phyloP scores from a whole-genome alignment of 2,888 invertebrate genomes.

The Epinotia bilunana region DNA sequence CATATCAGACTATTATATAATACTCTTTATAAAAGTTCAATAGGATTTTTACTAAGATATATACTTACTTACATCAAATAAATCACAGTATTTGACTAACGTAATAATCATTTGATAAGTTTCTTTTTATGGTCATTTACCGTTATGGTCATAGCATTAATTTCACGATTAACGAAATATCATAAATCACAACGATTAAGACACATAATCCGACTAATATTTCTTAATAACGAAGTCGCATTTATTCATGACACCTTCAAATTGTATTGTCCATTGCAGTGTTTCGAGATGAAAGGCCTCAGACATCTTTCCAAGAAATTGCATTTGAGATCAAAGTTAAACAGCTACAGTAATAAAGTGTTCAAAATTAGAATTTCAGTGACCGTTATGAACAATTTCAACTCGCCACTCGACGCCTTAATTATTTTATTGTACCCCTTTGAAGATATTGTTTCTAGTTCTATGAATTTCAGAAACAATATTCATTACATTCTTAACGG shows the following conservation, averaged over 20 bases:
- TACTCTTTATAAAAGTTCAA: too few species aligned
- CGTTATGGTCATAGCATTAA: too few species aligned
- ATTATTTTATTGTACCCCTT: not conserved
- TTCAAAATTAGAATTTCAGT: not conserved
- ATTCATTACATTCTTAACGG: not conserved
- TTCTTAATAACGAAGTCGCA: too few species aligned
- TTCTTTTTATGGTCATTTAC: too few species aligned
- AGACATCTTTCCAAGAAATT: not conserved
- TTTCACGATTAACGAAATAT: too few species aligned
- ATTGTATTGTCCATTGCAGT: not conserved
- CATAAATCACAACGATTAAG: too few species aligned
- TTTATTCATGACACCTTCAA: not conserved
- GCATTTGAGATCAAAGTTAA: not conserved
- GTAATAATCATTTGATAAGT: too few species aligned
- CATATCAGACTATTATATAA: too few species aligned
- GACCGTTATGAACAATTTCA: not conserved
- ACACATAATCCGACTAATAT: too few species aligned
- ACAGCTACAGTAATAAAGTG: not conserved
- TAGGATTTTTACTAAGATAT: too few species aligned
- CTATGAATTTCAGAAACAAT: conserved; percentile 3
- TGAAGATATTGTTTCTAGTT: conserved; percentile 6
- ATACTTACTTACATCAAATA: too few species aligned
- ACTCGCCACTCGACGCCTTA: not conserved
- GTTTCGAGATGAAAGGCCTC: not conserved
- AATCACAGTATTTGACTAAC: too few species aligned